A percentile compares a stretch with the other conserved stretches of the same genome.
These are phyloP conservation scores for Spodoptera litura DNA, from an alignment of 1,140 invertebrate genomes.

Conservation along the genomic window DNA sequence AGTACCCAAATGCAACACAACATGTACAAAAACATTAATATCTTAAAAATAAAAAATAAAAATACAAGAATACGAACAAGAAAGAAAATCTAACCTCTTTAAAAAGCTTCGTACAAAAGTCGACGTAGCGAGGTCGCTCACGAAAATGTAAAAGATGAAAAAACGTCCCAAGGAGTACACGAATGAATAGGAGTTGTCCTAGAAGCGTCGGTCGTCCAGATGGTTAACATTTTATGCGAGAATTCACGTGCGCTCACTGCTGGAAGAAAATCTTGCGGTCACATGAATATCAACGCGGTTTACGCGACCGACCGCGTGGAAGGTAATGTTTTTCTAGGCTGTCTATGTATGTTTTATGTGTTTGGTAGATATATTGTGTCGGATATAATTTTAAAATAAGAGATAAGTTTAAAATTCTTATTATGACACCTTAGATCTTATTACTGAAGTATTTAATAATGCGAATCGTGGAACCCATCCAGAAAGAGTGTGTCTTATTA, in stretches of 20 bases:
- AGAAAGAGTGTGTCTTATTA: no score
- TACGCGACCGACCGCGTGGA: not conserved
- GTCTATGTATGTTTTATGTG: no score
- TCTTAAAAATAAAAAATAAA: no score
- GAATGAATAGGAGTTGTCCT: constrained; percentile 65
- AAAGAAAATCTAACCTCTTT: constrained; percentile 6
- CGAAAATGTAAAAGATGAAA: constrained; percentile 55
- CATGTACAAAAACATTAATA: no score
- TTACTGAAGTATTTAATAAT: no score
- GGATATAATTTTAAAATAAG: no score
- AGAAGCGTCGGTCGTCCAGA: constrained; percentile 64
- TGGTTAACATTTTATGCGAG: constrained; percentile 67
- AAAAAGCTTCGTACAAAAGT: constrained; percentile 23
- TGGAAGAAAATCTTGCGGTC: constrained; percentile 14
- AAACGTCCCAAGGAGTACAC: constrained; percentile 55
- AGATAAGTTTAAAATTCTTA: no score
- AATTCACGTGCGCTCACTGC: constrained; percentile 21
- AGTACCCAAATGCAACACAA: no score
- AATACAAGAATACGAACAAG: not conserved
- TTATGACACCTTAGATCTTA: no score
- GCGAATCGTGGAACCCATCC: no score
- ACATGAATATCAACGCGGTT: not conserved
- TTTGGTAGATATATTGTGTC: no score
- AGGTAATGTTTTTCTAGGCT: no score
- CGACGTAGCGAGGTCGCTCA: constrained; percentile 25